These are phyloP conservation scores for Casuarius casuarius DNA, from an alignment of 2,113 vertebrate genomes.

Conservation along the genomic window DNA sequence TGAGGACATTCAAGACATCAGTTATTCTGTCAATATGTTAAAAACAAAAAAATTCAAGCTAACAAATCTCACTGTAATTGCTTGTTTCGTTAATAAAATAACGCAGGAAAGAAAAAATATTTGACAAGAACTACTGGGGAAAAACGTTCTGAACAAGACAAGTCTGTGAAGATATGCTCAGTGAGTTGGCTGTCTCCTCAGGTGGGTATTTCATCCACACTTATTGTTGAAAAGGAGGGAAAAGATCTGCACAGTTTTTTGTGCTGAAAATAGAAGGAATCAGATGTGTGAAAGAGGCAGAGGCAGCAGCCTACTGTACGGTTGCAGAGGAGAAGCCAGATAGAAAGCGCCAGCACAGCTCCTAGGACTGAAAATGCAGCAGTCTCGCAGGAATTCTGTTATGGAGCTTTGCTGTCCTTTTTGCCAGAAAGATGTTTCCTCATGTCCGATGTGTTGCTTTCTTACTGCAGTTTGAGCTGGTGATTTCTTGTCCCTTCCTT, in stretches of 20 bases:
- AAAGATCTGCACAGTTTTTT: not conserved
- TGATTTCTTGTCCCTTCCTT: not conserved
- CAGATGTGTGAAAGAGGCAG: not conserved
- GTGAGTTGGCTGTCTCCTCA: not conserved
- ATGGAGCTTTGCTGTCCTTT: not conserved
- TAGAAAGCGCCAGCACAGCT: rapidly evolving
- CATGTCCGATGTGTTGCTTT: not conserved
- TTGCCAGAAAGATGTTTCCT: not conserved
- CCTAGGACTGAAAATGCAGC: not conserved
- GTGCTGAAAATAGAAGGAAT: not conserved
- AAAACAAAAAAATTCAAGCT: constrained; percentile 10
- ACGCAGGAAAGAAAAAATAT: not conserved
- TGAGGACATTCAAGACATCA: constrained; percentile 51
- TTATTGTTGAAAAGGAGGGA: not conserved
- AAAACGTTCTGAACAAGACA: not conserved
- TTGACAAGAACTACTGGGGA: not conserved
- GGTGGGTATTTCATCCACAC: not conserved
- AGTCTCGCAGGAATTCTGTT: not conserved
- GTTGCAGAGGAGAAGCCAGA: not conserved
- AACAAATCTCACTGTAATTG: constrained; percentile 35
- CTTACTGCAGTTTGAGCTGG: not conserved
- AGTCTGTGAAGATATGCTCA: not conserved
- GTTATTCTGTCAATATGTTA: constrained; percentile 48
- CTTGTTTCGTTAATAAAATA: constrained; percentile 58
- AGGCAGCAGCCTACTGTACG: not conserved